Evolutionary conservation across 1,140 invertebrate genomes (phyloP), one percentile per base, ranked within the genome.

Genomic region (Odontomachus brunneus): DNA sequence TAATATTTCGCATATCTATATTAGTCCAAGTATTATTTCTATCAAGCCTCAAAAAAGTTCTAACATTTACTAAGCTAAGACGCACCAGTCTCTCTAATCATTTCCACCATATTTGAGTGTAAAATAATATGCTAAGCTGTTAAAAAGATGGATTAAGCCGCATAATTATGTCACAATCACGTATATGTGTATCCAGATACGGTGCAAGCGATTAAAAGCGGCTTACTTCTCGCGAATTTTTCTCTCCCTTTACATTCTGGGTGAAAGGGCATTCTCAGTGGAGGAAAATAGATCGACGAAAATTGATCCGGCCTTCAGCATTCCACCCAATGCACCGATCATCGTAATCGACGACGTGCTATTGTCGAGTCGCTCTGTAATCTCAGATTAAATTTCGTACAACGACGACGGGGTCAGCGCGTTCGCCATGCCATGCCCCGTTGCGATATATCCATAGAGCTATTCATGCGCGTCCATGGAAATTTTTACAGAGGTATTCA

Each of bases 391-490:
- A 75, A 63, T 63, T 51, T 65, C 24, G 59, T 51, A 24, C 59
- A 17, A 17, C 3, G 5, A 12, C 3, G 2, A 55, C 57, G 24
- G 11, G 11, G 14, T 17, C 38, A 11, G 24, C 71, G 38, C 9
- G 29, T 76, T 55, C 44, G 9, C 12, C 5, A 14, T 55, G 15
- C 12, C 5, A 14, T 55, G 11, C 17, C 38, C 48, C 49, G n/a
- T n/a, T n/a, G 38, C 38, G 22, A 78, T 57, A 22, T 57, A 69
- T 57, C 22, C 19, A 17, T 11, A 33, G 57, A 24, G 62, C 33
- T 22, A 78, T 26, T 78, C 75, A 29, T 69, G 29, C 33, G 73
- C 33, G 73, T 49, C 38, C 59, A 44, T 76, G 74, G 49, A 76
- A 66, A 66, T 33, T 76, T 29, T 71, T 48, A 71, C 38, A 51